These are phyloP conservation scores for Pentalonia nigronervosa DNA, from an alignment of 1,140 invertebrate species.

Conservation along the genomic window DNA sequence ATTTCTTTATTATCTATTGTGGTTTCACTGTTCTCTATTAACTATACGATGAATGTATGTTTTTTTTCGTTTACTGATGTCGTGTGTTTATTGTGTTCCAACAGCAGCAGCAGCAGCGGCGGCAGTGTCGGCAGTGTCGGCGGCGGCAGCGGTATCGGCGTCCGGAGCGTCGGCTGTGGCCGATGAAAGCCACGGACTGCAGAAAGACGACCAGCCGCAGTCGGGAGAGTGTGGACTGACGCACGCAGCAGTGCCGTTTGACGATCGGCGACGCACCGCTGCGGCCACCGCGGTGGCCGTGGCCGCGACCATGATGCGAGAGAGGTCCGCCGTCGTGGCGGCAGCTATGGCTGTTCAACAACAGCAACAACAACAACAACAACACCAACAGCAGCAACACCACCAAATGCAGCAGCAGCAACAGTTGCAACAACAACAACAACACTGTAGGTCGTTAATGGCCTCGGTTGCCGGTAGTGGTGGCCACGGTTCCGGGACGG, in stretches of 20 bases:
- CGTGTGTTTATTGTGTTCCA: background rate
- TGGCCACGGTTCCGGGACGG: background rate
- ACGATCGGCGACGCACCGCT: background rate
- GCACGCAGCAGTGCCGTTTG: background rate
- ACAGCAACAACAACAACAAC: background rate
- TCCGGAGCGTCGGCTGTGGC: background rate
- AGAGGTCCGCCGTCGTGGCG: background rate
- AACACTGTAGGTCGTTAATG: background rate
- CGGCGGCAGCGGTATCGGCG: background rate
- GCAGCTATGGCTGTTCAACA: background rate
- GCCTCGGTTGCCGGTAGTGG: background rate
- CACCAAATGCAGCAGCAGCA: background rate
- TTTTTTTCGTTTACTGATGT: background rate
- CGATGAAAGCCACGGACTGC: background rate
- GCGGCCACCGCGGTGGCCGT: slow-evolving; percentile 36
- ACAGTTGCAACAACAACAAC: background rate
- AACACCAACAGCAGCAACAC: background rate
- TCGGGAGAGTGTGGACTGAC: background rate
- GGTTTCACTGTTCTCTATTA: too few relatives aligned
- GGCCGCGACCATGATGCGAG: slow-evolving; percentile 24
- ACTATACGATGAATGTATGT: background rate
- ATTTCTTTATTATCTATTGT: too few relatives aligned
- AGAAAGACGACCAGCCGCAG: background rate
- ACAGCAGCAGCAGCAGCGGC: background rate
- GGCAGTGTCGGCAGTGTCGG: background rate